Evolutionary conservation across 2,797 vertebrate species (phyloP), one percentile per base, ranked within the genome.

Genomic region (Microctenopoma lineatum): DNA sequence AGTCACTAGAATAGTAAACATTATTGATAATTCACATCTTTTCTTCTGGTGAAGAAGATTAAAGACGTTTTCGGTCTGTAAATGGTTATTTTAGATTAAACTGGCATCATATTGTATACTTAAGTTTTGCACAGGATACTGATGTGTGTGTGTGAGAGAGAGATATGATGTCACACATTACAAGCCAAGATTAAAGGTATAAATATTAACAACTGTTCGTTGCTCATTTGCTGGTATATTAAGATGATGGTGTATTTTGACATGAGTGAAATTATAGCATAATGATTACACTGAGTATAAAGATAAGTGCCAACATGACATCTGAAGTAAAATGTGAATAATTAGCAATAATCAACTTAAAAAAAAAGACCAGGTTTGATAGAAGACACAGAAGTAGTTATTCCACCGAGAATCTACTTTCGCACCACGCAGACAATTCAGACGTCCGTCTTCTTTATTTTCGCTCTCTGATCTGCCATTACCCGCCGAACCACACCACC

Each of bases 381-480:
- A 13, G 70, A 41, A 59, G 72, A 71, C 42, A 27, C 52, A 27
- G 61, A 67, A 67, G 66, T 53, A 72, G 80, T 80, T 73, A 38
- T 59, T 81, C 75, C 66, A 9, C 29, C 0, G 62, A 66, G 72
- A 60, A 18, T 25, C 27, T 56, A 64, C 77, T 80, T 68, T 44
- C 59, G 51, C 58, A 41, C 59, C 48, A 14, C 63, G 48, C 53
- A 83, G 76, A 69, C 61, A 39, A 70, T 72, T 59, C 79, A 65
- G 45, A 80, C 34, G 75, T 73, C 78, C 58, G 8, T 81, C 69
- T 70, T 61, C 70, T 85, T 79, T 79, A 74, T 88, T 76, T 73
- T 15, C 56, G 54, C 77, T 80, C 84, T 89, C 88, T 87, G 83
- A 88, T 93, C 87, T 89, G 75, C 87, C 76, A 68, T 90, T 86